These are phyloP conservation scores for Periophthalmus modestus DNA, from an alignment of 2,113 vertebrate genomes.

Conservation along the genomic window DNA sequence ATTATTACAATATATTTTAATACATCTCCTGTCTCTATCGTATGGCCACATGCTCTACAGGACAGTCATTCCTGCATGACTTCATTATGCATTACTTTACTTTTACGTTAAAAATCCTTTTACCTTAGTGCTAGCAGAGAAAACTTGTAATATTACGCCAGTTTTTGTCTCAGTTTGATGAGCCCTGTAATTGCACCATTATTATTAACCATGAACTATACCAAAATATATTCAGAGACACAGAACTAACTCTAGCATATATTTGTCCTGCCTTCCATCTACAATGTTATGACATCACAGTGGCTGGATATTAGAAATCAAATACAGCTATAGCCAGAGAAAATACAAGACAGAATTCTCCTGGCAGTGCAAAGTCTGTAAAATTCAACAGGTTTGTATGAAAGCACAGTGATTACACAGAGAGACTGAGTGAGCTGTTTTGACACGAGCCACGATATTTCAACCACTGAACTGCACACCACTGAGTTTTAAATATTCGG, in stretches of 20 bases:
- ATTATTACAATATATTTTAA: too few species aligned
- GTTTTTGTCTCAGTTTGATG: too few species aligned
- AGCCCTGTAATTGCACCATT: too few species aligned
- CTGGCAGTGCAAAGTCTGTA: constrained; percentile 53
- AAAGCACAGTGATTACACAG: constrained; percentile 72
- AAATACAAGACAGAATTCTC: constrained; percentile 36
- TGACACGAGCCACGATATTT: constrained; percentile 45
- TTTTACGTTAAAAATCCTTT: too few species aligned
- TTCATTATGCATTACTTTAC: too few species aligned
- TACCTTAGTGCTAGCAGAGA: too few species aligned
- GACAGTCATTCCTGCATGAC: too few species aligned
- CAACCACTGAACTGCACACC: constrained; percentile 47
- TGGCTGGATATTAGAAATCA: constrained; percentile 36
- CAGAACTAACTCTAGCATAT: background rate
- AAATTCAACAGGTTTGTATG: constrained; percentile 76
- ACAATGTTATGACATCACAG: background rate
- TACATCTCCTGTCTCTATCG: too few species aligned
- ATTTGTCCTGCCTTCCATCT: background rate
- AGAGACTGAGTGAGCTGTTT: constrained; percentile 41
- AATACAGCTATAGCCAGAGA: constrained; percentile 43
- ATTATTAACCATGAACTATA: too few species aligned
- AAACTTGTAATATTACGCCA: too few species aligned
- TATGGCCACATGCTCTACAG: too few species aligned
- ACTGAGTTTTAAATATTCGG: constrained; percentile 24
- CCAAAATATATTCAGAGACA: too few species aligned